Conservation (phyloP, 2,113 vertebrate genomes). For the Naja naja region DNA sequence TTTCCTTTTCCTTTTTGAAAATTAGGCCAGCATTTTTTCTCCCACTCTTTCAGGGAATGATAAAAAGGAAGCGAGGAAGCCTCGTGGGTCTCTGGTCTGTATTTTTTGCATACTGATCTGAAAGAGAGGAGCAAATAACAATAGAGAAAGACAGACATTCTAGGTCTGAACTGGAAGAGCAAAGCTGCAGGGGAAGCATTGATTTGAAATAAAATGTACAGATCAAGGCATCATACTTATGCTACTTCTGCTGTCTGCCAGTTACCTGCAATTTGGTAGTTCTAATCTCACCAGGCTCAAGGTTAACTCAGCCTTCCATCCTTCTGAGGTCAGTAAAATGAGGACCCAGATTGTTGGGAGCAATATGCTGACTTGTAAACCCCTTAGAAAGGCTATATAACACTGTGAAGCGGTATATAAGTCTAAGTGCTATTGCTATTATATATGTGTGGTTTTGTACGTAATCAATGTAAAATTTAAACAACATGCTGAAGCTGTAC, state of each 20-base stretch:
- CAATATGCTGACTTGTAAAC: too few relatives aligned
- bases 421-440: too few relatives aligned
- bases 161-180: neutral
- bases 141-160: neutral
- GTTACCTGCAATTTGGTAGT: too few relatives aligned
- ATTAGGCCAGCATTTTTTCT: neutral
- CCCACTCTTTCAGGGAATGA: neutral
- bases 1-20: neutral
- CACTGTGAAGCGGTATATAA: too few relatives aligned
- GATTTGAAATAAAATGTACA: neutral
- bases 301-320: too few relatives aligned
- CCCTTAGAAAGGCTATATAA: too few relatives aligned
- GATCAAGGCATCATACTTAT: neutral
- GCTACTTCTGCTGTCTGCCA: too few relatives aligned
- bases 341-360: too few relatives aligned
- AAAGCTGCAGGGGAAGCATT: neutral
- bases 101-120: neutral
- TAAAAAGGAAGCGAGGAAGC: neutral
- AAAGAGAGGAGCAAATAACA: neutral
- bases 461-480: neutral
- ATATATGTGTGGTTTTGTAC: neutral
- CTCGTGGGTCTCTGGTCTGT: neutral
- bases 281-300: too few relatives aligned
- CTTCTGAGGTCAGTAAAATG: too few relatives aligned
- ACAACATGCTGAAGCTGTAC: neutral